Percentiles rank a stretch among this genome's conserved stretches.
phyloP scores from a whole-genome alignment of 2,888 invertebrate species.

The Athalia circularis region DNA sequence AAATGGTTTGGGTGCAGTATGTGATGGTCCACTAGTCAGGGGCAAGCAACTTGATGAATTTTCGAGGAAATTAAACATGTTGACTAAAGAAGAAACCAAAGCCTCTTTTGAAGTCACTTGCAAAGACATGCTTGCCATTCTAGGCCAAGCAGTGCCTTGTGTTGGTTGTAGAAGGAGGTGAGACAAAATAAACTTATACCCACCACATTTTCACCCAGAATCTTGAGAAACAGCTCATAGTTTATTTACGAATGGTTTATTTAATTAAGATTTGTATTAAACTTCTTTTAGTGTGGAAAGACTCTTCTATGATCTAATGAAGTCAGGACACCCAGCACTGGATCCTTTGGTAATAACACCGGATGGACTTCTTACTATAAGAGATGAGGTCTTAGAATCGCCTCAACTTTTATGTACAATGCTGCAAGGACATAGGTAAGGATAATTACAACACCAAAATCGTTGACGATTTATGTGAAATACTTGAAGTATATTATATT shows the following conservation, averaged over 20 bases:
- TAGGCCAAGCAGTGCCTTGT: conserved; percentile 94
- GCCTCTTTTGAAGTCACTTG: conserved; percentile 89
- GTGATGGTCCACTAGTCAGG: conserved; percentile 87
- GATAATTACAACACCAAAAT: conserved; percentile 31
- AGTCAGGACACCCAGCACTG: conserved; percentile 89
- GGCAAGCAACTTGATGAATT: conserved; percentile 92
- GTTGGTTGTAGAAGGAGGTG: conserved; percentile 95
- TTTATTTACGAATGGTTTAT: neutral
- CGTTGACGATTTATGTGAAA: neutral
- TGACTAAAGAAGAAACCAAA: conserved; percentile 86
- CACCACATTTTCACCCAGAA: too few relatives aligned
- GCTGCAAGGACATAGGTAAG: conserved; percentile 91
- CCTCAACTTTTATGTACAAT: conserved; percentile 89
- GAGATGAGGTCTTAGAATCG: conserved; percentile 86
- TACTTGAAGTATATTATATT: neutral
- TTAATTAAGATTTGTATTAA: conserved; percentile 35
- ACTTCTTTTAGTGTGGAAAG: conserved; percentile 86
- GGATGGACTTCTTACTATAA: conserved; percentile 86
- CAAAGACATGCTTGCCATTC: conserved; percentile 87
- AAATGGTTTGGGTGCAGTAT: conserved; percentile 88
- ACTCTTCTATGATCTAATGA: conserved; percentile 89
- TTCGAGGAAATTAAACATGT: conserved; percentile 85
- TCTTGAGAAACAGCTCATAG: too few relatives aligned
- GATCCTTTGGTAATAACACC: conserved; percentile 89
- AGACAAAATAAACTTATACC: conserved; percentile 43